Evolutionary conservation across 1,140 invertebrate species (phyloP).

Genomic region (Trichogramma pretiosum): DNA sequence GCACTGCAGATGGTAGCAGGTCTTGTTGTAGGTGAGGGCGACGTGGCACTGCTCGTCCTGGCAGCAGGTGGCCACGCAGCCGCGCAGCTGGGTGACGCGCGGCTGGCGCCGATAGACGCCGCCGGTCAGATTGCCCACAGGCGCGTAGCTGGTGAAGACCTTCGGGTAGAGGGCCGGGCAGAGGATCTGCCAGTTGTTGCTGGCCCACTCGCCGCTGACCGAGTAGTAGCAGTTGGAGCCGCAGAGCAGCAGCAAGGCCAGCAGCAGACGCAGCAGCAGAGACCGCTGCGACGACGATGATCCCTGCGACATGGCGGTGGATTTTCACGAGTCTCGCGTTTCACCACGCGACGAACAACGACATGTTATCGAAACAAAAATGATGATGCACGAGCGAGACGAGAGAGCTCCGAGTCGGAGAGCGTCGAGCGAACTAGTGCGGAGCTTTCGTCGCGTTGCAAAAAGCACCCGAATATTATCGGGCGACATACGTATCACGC

Average conservation of each 20-base stretch:
- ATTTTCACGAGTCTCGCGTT: too few relatives aligned
- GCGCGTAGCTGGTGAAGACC: conserved; percentile 37
- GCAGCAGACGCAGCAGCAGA: not conserved
- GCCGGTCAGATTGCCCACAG: conserved; percentile 50
- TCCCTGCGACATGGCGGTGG: too few relatives aligned
- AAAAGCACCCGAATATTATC: too few relatives aligned
- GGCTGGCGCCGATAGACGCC: conserved; percentile 53
- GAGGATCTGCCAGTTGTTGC: conserved; percentile 27
- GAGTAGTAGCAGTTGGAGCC: not conserved
- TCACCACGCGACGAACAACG: too few relatives aligned
- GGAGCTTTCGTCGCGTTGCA: too few relatives aligned
- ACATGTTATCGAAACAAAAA: too few relatives aligned
- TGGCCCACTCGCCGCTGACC: not conserved
- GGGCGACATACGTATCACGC: too few relatives aligned
- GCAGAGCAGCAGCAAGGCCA: not conserved
- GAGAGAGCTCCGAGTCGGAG: too few relatives aligned
- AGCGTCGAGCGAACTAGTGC: too few relatives aligned
- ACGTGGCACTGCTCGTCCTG: conserved; percentile 60
- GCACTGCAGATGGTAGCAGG: conserved; percentile 71
- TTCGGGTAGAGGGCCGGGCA: conserved; percentile 35
- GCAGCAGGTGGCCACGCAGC: conserved; percentile 69
- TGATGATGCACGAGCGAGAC: too few relatives aligned
- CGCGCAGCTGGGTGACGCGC: conserved; percentile 46
- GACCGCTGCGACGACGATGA: not conserved
- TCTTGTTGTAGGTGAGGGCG: conserved; percentile 64